Percentiles rank a stretch among this genome's conserved stretches.
These are phyloP conservation scores for Drosophila kambysellisi DNA, from an alignment of 2,888 invertebrate species.

Conservation along the genomic window DNA sequence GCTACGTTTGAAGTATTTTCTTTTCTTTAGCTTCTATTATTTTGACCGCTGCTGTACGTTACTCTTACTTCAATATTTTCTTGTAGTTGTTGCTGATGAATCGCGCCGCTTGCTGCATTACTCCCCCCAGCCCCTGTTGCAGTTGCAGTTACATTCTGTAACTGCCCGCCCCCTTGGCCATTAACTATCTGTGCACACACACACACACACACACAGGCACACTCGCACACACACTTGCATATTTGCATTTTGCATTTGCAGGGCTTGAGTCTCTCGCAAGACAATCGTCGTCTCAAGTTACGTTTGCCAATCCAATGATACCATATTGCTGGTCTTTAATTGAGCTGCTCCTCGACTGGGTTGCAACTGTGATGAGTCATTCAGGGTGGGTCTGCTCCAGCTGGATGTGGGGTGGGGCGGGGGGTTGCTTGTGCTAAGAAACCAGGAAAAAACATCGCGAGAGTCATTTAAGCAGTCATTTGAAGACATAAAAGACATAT, in stretches of 20 bases:
- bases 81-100: conserved; percentile 9
- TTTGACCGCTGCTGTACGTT: neutral
- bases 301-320: conserved; percentile 50
- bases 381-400: conserved; percentile 18
- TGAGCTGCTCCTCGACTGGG: conserved; percentile 36
- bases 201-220: neutral
- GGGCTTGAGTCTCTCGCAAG: conserved; percentile 44
- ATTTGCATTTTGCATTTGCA: conserved; percentile 40
- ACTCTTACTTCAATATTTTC: neutral
- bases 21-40: neutral
- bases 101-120: neutral
- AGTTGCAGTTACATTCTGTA: neutral
- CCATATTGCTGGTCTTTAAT: conserved; percentile 54
- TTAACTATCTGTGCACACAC: conserved; percentile 5
- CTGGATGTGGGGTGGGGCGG: no score
- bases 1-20: neutral
- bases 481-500: neutral
- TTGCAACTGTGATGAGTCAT: conserved; percentile 46
- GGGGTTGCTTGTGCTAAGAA: conserved; percentile 4
- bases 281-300: conserved; percentile 50
- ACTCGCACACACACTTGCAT: neutral
- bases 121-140: neutral
- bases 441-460: conserved; percentile 15
- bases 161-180: neutral
- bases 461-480: conserved; percentile 11